Base-by-base conservation (phyloP, 2,888 invertebrate species). In the Sussaba pulchella region DNA sequence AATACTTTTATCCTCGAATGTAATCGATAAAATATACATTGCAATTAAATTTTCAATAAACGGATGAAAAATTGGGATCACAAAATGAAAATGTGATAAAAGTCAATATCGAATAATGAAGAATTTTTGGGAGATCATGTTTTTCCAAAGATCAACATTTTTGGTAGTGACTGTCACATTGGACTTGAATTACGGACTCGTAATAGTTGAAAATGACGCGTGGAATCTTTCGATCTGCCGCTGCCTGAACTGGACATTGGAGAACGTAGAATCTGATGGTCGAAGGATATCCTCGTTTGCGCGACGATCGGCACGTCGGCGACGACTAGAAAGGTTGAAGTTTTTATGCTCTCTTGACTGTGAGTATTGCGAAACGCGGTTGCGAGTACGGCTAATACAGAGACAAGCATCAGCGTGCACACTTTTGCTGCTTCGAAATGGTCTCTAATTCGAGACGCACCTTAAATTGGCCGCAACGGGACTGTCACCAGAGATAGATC, bases 291-390 rank as follows among this genome's bases (percentile, higher is more conserved):
- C 52, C 47, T 57, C 45, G 50, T 19, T 47, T 24, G 9, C 4
- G 10, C 36, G 63, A 64, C 57, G 66, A 63, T 21, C 66, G 26
- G 17, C 47, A 24, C 39, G 63, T 54, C 54, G 36, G 36, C 39
- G 47, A 54, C 72, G 78, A 72, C 78, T 69, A 50, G 76, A 83
- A 78, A 82, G 71, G 81, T 76, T 77, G 72, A 71, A 47, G 43
- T 64, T 73, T 63, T 77, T 67, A 70, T 52, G 19, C 45, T 77
- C 41, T 66, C 76, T 63, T 59, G 64, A 19, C 52, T 45, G 50
- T 50, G 39, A 71, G 21, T 45, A 69, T 78, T 81, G 67, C 78
- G 72, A 72, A 78, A 81, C 36, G 21, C 14, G 6, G 3, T 41
- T 43, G 36, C 41, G 24, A 69, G 12, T 52, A 39, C 50, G 67